A percentile compares a stretch with the other conserved stretches of the same genome.
Conservation (phyloP, 2,113 vertebrate species). For the Trinectes maculatus region DNA sequence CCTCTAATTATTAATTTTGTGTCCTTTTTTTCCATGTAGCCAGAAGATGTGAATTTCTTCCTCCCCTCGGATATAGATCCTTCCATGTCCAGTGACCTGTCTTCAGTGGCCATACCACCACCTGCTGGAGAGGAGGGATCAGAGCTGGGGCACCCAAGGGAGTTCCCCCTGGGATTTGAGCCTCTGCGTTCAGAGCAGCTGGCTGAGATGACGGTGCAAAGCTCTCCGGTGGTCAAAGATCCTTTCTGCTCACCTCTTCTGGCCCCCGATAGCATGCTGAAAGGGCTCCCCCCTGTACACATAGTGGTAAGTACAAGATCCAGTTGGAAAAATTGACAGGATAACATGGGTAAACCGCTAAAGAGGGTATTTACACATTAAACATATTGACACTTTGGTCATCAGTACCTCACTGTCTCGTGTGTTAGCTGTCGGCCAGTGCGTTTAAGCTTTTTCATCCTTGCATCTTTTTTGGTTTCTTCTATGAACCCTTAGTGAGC, state of each 20-base stretch:
- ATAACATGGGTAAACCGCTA: background rate
- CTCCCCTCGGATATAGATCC: conserved; percentile 68
- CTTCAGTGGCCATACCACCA: conserved; percentile 57
- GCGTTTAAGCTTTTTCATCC: background rate
- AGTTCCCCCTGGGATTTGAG: conserved; percentile 87
- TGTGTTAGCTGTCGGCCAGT: background rate
- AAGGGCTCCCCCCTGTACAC: conserved; percentile 80
- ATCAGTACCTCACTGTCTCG: background rate
- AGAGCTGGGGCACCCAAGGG: conserved; percentile 40
- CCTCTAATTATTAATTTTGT: conserved; percentile 8
- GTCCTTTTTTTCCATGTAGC: conserved; percentile 48
- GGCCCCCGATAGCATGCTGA: conserved; percentile 83
- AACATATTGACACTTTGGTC: background rate
- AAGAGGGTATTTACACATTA: background rate
- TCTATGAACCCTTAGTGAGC: background rate
- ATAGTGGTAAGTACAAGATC: conserved; percentile 79
- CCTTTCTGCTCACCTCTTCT: conserved; percentile 87
- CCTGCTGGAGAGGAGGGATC: conserved; percentile 45
- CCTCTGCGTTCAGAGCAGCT: conserved; percentile 83
- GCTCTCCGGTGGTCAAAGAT: conserved; percentile 85
- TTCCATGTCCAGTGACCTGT: conserved; percentile 48
- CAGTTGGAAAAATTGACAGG: background rate
- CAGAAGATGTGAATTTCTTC: conserved; percentile 78
- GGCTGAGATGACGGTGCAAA: conserved; percentile 78
- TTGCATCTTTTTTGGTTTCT: background rate